Base-by-base conservation (phyloP, 2,113 vertebrate genomes). In the Pachyramphus minor region DNA sequence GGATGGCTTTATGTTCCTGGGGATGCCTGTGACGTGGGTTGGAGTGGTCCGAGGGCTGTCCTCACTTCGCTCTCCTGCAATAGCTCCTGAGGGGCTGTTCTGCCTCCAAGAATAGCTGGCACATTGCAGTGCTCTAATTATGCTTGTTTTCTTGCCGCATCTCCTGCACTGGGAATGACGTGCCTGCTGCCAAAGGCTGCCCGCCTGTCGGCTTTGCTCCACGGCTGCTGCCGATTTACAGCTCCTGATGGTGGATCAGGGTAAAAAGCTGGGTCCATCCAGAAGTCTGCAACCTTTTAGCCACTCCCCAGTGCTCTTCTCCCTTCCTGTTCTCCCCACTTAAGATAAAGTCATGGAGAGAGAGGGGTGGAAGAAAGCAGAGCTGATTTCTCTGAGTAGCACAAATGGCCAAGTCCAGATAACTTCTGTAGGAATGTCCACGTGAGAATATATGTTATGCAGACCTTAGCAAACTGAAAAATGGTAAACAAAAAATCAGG, bases 21-120 rank as follows among this genome's bases (percentile, higher is more conserved):
- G 90, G 72, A 88, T 95, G 82, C 77, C 79, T 83, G 35, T 91
- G 96, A 89, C 15, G n/a, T 68, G 77, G 73, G 56, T 78, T 89
- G 41, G 59, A 59, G 66, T 68, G 71, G 89, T 87, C 91, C 0
- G 12, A 81, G 93, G 89, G 91, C 80, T 91, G 95, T 95, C 77
- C 84, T 96, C 6, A 1, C 89, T 87, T 94, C 0, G 6, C 77
- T 78, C 37, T 87, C 86, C 41, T 82, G 49, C 28, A 30, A 0
- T 49, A 78, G 93, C 69, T 95, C 95, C 93, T 76, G 78, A 89
- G 93, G 94, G 93, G 87, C 91, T 91, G 41, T 49, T 87, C 81
- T 93, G 81, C 42, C 84, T 89, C 93, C 87, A 79, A 76, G 93
- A 97, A 95, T 93, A 97, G 93, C 94, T 95, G 84, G 78, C 87